Evolutionary conservation across 2,113 vertebrate genomes (phyloP).

Genomic region (Bettongia penicillata): DNA sequence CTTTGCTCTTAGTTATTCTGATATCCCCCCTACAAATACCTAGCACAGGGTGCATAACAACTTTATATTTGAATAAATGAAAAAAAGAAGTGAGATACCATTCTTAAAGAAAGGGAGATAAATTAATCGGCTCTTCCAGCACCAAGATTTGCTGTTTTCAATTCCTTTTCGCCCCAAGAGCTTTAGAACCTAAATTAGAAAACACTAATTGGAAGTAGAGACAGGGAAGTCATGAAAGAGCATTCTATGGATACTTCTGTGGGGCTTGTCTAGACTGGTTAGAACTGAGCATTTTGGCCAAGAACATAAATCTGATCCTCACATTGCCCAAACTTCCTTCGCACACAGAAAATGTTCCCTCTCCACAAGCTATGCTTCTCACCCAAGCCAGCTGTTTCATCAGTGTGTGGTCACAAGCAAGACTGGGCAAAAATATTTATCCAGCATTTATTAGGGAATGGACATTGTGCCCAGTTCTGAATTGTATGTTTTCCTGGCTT

Average conservation of each 20-base stretch:
- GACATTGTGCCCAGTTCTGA: neutral
- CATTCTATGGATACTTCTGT: slow-evolving; percentile 15
- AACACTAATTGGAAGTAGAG: slow-evolving; percentile 37
- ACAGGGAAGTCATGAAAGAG: neutral
- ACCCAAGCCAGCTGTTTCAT: neutral
- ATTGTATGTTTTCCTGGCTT: neutral
- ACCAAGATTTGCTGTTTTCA: slow-evolving; percentile 2
- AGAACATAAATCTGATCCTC: neutral
- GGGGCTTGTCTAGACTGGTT: neutral
- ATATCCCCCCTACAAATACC: neutral
- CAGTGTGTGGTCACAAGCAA: neutral
- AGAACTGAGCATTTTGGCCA: neutral
- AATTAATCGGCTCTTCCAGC: neutral
- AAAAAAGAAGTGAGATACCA: neutral
- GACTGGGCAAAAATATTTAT: neutral
- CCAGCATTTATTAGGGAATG: neutral
- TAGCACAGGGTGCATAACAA: neutral
- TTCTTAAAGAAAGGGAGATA: neutral
- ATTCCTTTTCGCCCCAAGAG: slow-evolving; percentile 21
- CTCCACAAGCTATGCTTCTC: neutral
- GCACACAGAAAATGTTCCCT: neutral
- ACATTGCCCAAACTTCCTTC: neutral
- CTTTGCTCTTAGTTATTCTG: neutral
- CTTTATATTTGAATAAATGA: neutral
- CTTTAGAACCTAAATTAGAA: slow-evolving; percentile 47